Base-by-base conservation (phyloP, 2,888 invertebrate genomes). In the Steinernema carpocapsae region DNA sequence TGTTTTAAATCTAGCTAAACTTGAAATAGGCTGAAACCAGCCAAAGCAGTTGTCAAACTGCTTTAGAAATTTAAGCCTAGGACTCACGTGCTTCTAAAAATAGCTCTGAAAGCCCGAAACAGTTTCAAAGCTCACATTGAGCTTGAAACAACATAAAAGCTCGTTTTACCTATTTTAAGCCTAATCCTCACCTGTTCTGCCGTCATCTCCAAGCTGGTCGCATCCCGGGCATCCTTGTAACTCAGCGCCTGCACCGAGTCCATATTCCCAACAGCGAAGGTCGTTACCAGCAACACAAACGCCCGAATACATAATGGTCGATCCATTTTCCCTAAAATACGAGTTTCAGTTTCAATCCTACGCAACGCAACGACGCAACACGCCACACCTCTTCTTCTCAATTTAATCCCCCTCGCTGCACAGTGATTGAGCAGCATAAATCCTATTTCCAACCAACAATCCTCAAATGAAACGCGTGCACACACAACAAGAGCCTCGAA, bases 381-480 rank as follows among this genome's bases (percentile, higher is more conserved):
- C 56, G 56, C 56, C 56, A 56, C 56, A 56, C 56, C 56, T 56
- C 56, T 56, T 19, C 56, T 22, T 56, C 56, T 56, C 56, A 14
- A 19, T 56, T 19, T 56, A 64, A 64, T 64, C 64, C 64, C 17
- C 19, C 32, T 64, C 29, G 24, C 17, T 14, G 29, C 7, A 10
- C 37, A 10, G 37, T 37, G 37, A 37, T 37, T 37, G 37, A 37
- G 37, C 37, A 37, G 37, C 29, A 64, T 14, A 22, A 64, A 32
- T 64, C 64, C 37, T 32, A 37, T 64, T 64, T 64, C 64, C 64
- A 37, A 37, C 37, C 37, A 37, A 37, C 37, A 37, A 37, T 37
- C 37, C 37, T 37, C 37, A 37, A 37, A 37, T 52, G 22, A 12
- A 52, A 52, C 22, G 52, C 52, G 52, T 52, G 24, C 22, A 52